phyloP scores from a whole-genome alignment of 1,140 invertebrate species.

The Agraylea sexmaculata region DNA sequence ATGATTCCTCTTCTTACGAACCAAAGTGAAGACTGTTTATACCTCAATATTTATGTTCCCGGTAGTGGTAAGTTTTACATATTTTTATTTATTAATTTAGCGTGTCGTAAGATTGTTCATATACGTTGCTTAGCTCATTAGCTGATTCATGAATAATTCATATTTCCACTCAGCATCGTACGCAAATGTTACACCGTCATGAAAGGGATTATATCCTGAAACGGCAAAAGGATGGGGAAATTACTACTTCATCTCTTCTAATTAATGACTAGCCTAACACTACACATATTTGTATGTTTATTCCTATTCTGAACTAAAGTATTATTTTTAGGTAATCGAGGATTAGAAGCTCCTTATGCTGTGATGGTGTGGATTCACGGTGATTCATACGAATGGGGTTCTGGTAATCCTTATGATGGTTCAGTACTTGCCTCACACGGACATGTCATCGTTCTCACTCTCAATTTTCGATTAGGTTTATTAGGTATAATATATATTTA shows the following conservation, averaged over 20 bases:
- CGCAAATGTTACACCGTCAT: no score
- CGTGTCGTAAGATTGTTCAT: no score
- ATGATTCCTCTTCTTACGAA: constrained; percentile 51
- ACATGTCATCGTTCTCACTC: constrained; percentile 70
- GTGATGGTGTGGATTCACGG: constrained; percentile 71
- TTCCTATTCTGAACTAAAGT: not conserved
- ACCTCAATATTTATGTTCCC: constrained; percentile 70
- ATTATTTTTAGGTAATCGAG: constrained; percentile 49
- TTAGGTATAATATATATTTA: constrained; percentile 44
- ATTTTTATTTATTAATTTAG: not conserved
- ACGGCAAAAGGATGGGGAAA: no score
- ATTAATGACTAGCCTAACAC: no score
- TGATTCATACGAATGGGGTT: constrained; percentile 70
- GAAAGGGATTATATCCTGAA: no score
- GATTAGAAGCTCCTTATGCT: constrained; percentile 64
- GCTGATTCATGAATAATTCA: no score
- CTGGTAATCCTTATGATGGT: constrained; percentile 70
- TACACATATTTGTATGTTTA: no score
- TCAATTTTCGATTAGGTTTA: constrained; percentile 73
- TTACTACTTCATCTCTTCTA: no score
- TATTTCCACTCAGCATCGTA: no score
- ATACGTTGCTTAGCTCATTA: no score
- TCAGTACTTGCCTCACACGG: constrained; percentile 67
- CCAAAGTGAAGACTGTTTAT: constrained; percentile 73
- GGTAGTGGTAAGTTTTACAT: constrained; percentile 53